A percentile compares a stretch with the other conserved stretches of the same genome.
Conservation (phyloP, 2,888 invertebrate genomes). For the Formica aserva region DNA sequence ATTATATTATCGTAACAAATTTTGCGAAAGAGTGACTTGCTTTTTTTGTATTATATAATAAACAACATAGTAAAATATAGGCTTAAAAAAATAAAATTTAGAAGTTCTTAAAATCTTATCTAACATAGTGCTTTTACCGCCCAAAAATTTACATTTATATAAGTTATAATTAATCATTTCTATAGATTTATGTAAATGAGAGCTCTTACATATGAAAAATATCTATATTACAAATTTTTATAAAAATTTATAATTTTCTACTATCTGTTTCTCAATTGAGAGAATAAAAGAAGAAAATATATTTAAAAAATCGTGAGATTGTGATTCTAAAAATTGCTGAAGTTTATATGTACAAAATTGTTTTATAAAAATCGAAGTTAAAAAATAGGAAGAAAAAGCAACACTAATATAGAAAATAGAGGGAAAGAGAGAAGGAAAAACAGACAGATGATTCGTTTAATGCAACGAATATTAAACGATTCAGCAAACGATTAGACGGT, state of each 20-base stretch:
- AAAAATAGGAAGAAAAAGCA: constrained; percentile 20
- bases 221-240: background rate
- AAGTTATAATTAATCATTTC: background rate
- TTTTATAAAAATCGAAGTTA: constrained; percentile 16
- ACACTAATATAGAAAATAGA: background rate
- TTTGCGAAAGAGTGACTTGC: background rate
- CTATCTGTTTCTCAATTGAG: background rate
- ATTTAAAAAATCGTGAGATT: background rate
- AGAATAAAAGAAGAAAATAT: background rate
- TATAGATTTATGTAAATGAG: background rate
- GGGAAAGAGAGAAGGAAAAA: background rate
- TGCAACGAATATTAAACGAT: background rate
- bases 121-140: background rate
- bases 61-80: background rate
- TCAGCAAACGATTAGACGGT: background rate
- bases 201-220: background rate
- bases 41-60: constrained; percentile 7
- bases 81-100: background rate
- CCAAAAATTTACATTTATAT: background rate
- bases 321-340: background rate
- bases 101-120: background rate
- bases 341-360: background rate
- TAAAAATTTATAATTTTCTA: background rate
- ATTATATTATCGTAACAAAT: background rate
- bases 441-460: constrained; percentile 16